These are phyloP conservation scores for Polymixis flavicincta DNA, from an alignment of 2,888 invertebrate genomes.

Conservation along the genomic window DNA sequence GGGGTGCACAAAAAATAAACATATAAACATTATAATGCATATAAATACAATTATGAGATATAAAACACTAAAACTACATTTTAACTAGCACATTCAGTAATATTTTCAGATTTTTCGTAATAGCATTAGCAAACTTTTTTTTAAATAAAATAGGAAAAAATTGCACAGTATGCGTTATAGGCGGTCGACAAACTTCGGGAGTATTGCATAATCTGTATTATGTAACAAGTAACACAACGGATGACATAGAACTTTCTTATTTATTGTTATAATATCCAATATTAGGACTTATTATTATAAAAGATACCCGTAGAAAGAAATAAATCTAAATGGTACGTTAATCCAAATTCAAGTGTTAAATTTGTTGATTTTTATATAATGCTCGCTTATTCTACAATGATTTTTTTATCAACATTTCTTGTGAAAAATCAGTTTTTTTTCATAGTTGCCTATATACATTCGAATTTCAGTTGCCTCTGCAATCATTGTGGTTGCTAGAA, in stretches of 20 bases:
- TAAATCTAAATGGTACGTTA: background rate
- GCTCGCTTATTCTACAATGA: background rate
- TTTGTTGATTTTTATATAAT: background rate
- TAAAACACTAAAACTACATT: slow-evolving; percentile 82
- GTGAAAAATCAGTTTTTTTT: background rate
- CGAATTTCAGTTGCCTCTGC: background rate
- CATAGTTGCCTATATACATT: background rate
- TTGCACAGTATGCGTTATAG: slow-evolving; percentile 29
- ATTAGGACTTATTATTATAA: background rate
- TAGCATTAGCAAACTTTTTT: slow-evolving; percentile 17
- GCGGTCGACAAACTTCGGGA: slow-evolving; percentile 57
- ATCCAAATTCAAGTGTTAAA: slow-evolving; percentile 1
- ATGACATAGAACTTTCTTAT: slow-evolving; percentile 1
- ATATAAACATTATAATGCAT: slow-evolving; percentile 74
- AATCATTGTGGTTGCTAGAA: background rate
- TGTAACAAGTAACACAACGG: background rate
- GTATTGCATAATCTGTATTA: slow-evolving; percentile 6
- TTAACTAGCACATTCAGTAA: slow-evolving; percentile 88
- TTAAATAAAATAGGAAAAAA: slow-evolving; percentile 24
- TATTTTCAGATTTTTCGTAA: slow-evolving; percentile 83
- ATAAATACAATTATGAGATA: slow-evolving; percentile 71
- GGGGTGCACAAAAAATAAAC: slow-evolving; percentile 72
- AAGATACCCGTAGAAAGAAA: background rate
- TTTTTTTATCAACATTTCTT: too few species aligned
- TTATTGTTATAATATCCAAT: background rate